Conservation (phyloP, 2,113 vertebrate species). For the Oxygymnocypris stewartii region DNA sequence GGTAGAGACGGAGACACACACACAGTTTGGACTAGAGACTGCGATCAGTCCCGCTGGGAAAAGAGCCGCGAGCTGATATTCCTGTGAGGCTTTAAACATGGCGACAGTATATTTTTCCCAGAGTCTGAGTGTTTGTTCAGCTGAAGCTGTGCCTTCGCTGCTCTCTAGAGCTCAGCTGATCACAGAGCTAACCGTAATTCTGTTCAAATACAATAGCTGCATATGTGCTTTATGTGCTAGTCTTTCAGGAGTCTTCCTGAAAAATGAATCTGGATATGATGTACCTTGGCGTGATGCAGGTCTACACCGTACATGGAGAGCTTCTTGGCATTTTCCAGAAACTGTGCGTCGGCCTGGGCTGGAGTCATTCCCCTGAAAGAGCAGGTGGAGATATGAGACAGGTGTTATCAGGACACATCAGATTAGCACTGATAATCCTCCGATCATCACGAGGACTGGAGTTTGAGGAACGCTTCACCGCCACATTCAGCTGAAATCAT, state of each 20-base stretch:
- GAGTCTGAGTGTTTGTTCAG: conserved; percentile 70
- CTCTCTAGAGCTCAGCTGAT: background rate
- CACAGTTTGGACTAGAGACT: background rate
- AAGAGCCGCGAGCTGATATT: background rate
- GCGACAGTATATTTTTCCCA: conserved; percentile 28
- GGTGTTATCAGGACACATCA: background rate
- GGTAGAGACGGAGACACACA: background rate
- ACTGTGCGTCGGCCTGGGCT: conserved; percentile 92
- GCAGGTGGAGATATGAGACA: background rate
- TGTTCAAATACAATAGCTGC: background rate
- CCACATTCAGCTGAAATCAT: background rate
- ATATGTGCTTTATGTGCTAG: background rate
- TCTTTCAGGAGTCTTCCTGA: too few species aligned
- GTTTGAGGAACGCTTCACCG: background rate
- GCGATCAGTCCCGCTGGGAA: background rate
- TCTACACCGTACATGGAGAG: conserved; percentile 99
- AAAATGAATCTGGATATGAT: background rate
- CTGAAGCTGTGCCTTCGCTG: conserved; percentile 58
- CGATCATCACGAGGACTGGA: background rate
- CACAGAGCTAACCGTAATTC: background rate
- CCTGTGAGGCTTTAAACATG: conserved; percentile 25
- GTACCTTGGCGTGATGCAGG: conserved; percentile 96
- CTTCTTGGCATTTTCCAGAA: conserved; percentile 97
- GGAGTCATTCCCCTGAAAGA: conserved; percentile 88
- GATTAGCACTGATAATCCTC: background rate